These are phyloP conservation scores for Melanostigma gelatinosum DNA, from an alignment of 2,113 vertebrate species.

Conservation along the genomic window DNA sequence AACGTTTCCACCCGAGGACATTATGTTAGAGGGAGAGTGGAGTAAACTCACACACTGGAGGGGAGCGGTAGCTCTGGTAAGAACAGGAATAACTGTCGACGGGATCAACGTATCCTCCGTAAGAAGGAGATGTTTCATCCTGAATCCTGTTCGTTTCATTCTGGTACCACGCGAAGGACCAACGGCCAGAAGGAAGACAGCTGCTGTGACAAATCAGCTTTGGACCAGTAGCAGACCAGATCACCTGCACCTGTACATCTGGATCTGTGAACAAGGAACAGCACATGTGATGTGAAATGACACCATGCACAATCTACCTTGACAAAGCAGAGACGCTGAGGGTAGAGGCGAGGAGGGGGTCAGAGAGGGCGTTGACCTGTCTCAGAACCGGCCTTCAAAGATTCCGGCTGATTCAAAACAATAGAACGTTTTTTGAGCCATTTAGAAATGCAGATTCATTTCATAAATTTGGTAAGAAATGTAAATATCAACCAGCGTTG, in stretches of 20 bases:
- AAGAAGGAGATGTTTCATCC: not conserved
- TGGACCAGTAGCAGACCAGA: not conserved
- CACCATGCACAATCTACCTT: not conserved
- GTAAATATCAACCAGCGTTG: too few relatives aligned
- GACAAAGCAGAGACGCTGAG: too few relatives aligned
- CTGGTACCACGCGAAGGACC: constrained; percentile 17
- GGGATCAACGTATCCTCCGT: not conserved
- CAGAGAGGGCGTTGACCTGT: too few relatives aligned
- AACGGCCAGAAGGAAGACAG: not conserved
- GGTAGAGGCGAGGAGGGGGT: too few relatives aligned
- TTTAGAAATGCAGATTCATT: too few relatives aligned
- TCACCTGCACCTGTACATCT: not conserved
- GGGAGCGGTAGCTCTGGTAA: not conserved
- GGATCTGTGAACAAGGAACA: not conserved
- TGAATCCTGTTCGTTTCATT: not conserved
- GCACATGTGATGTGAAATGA: not conserved
- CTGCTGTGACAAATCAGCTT: constrained; percentile 20
- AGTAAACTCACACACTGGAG: constrained; percentile 7
- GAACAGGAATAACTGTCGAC: constrained; percentile 1
- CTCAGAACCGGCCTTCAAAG: too few relatives aligned
- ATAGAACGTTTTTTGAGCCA: too few relatives aligned
- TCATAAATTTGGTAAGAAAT: too few relatives aligned
- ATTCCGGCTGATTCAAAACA: too few relatives aligned
- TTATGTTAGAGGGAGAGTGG: not conserved
- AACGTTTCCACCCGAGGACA: not conserved